Evolutionary conservation across 2,888 invertebrate genomes (phyloP).

Genomic region (Philaethria dido): DNA sequence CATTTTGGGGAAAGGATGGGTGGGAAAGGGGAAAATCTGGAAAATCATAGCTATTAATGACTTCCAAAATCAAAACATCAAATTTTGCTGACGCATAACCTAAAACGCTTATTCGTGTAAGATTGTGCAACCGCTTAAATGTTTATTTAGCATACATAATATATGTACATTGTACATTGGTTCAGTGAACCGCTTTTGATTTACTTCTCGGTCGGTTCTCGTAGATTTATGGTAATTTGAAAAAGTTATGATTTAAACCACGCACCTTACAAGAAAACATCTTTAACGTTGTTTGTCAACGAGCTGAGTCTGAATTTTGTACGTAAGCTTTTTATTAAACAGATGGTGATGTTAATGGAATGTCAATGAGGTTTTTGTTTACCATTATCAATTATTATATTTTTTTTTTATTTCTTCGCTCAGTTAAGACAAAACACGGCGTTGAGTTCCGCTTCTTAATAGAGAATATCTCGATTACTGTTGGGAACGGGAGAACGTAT

Average conservation of each 20-base stretch:
- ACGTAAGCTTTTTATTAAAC: not conserved
- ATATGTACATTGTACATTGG: constrained; percentile 29
- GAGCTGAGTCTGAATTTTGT: constrained; percentile 2
- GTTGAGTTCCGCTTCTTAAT: too few species aligned
- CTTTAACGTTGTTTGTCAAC: constrained; percentile 33
- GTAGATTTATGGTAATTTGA: constrained; percentile 62
- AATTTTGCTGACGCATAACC: not conserved
- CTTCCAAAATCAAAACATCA: not conserved
- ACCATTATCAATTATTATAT: too few species aligned
- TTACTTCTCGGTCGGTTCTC: constrained; percentile 41
- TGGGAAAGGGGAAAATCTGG: too few species aligned
- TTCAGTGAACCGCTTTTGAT: constrained; percentile 38
- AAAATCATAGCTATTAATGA: not conserved
- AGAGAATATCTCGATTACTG: too few species aligned
- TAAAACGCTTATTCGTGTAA: not conserved
- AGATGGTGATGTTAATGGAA: not conserved
- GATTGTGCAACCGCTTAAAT: constrained; percentile 11
- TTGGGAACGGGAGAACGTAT: too few species aligned
- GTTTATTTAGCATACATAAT: constrained; percentile 30
- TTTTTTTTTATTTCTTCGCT: too few species aligned
- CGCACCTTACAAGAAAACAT: constrained; percentile 45
- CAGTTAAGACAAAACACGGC: too few species aligned
- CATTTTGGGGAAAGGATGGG: too few species aligned
- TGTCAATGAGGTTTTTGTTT: not conserved
- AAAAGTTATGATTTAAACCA: constrained; percentile 63